Percentiles rank a stretch among this genome's conserved stretches.
Conservation (phyloP, 2,888 invertebrate genomes). For the Xestoiulus laeticollis region DNA sequence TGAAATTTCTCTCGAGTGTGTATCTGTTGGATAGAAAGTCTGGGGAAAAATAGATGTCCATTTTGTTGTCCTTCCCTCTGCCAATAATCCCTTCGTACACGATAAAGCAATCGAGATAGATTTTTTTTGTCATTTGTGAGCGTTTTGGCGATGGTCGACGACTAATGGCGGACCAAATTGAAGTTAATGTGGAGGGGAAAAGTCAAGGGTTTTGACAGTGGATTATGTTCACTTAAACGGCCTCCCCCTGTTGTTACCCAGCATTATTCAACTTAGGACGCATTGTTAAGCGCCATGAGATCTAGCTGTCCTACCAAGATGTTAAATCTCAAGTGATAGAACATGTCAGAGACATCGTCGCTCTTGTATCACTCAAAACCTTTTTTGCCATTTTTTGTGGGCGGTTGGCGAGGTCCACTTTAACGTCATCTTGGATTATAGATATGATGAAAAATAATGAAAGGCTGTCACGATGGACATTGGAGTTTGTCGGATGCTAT, state of each 20-base stretch:
- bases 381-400: background rate
- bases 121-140: constrained; percentile 12
- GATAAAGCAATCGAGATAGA: constrained; percentile 41
- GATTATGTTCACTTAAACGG: constrained; percentile 38
- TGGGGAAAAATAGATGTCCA: constrained; percentile 6
- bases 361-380: constrained; percentile 8
- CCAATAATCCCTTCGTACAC: constrained; percentile 36
- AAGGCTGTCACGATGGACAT: constrained; percentile 30
- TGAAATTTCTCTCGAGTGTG: constrained; percentile 39
- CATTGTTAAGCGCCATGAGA: background rate
- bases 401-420: background rate
- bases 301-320: background rate
- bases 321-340: constrained; percentile 35
- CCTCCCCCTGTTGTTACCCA: background rate
- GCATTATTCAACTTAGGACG: constrained; percentile 6
- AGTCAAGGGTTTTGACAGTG: background rate
- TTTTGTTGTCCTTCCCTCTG: constrained; percentile 4
- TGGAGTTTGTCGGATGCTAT: constrained; percentile 8
- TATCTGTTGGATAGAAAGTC: background rate
- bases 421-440: constrained; percentile 6
- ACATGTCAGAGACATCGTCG: constrained; percentile 24
- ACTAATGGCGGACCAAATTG: background rate
- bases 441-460: background rate
- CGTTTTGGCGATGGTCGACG: constrained; percentile 24
- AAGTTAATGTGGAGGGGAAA: background rate